Conservation (phyloP, 2,888 invertebrate species). For the Anthophora plumipes region DNA sequence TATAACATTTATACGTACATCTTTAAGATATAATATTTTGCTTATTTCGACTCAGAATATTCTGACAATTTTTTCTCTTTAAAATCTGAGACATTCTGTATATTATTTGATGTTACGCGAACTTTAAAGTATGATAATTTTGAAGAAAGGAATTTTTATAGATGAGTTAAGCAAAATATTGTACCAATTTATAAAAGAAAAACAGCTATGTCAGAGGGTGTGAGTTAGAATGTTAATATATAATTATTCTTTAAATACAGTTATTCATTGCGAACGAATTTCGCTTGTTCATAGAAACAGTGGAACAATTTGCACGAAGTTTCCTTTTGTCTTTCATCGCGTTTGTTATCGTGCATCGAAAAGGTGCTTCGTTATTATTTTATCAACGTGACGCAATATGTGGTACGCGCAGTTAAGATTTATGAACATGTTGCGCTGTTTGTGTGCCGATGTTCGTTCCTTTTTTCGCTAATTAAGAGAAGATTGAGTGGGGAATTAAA, state of each 20-base stretch:
- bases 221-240: not conserved
- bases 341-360: too few species aligned
- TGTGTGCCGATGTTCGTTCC: not conserved
- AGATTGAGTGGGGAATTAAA: conserved; percentile 10
- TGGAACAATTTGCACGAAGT: not conserved
- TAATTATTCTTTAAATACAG: not conserved
- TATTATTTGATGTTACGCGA: too few species aligned
- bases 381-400: not conserved
- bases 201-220: not conserved
- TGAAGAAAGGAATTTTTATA: too few species aligned
- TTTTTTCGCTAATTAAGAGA: conserved; percentile 5
- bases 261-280: not conserved
- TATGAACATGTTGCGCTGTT: not conserved
- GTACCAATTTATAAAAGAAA: too few species aligned
- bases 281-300: not conserved
- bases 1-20: too few species aligned
- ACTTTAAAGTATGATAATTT: too few species aligned
- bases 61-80: too few species aligned
- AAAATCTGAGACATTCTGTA: too few species aligned
- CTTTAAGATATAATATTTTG: too few species aligned
- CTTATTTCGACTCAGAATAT: too few species aligned
- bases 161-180: too few species aligned
- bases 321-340: not conserved
- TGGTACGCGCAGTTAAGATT: not conserved
- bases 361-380: not conserved